These are phyloP conservation scores for Istiophorus platypterus DNA, from an alignment of 2,113 vertebrate genomes.

Conservation along the genomic window DNA sequence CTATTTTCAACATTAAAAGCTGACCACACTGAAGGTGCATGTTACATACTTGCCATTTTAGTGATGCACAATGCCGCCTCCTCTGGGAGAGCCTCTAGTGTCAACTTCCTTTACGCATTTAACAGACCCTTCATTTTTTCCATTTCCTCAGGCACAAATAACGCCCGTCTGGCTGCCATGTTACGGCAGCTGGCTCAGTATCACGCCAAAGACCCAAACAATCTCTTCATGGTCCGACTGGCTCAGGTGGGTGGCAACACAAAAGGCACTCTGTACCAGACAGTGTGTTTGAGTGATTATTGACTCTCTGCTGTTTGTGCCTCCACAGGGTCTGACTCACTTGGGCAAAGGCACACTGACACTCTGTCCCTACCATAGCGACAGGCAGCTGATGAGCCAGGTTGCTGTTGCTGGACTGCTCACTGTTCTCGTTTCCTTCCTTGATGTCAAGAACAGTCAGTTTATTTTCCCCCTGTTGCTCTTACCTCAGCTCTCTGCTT, in stretches of 20 bases:
- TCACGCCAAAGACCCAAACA: conserved; percentile 99
- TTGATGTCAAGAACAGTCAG: conserved; percentile 99
- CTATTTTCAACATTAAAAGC: not conserved
- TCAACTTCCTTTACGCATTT: conserved; percentile 12
- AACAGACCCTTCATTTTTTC: conserved; percentile 27
- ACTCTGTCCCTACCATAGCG: conserved; percentile 98
- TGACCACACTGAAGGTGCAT: not conserved
- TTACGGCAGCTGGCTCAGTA: conserved; percentile 97
- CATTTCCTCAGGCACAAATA: conserved; percentile 91
- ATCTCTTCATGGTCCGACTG: conserved; percentile 98
- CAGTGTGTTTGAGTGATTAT: conserved; percentile 16
- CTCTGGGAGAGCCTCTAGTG: not conserved
- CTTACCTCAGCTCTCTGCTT: not conserved
- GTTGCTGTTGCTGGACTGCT: conserved; percentile 96
- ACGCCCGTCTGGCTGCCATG: conserved; percentile 97
- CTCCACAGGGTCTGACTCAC: conserved; percentile 93
- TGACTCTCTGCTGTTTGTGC: conserved; percentile 43
- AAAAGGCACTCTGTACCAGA: conserved; percentile 14
- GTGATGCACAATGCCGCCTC: not conserved
- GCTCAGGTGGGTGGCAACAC: conserved; percentile 89
- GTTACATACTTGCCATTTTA: not conserved
- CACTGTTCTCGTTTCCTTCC: conserved; percentile 96
- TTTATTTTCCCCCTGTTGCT: conserved; percentile 56
- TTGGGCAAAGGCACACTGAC: conserved; percentile 98
- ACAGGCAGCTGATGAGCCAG: conserved; percentile 99